phyloP scores from a whole-genome alignment of 2,888 invertebrate species.

The Drosophila falleni region DNA sequence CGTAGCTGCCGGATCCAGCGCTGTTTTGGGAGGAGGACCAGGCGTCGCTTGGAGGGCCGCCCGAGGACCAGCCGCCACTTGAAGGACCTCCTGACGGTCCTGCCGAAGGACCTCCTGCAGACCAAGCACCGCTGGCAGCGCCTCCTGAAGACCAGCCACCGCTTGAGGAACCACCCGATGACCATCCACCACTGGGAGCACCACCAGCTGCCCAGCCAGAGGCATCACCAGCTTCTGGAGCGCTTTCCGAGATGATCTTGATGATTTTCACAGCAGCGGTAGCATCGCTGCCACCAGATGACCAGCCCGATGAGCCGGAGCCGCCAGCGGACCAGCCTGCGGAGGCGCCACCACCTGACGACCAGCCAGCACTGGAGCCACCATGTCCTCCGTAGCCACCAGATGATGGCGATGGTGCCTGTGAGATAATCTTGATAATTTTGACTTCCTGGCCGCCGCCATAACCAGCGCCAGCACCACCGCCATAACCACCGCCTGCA shows the following conservation, averaged over 20 bases:
- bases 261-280: conserved; percentile 58
- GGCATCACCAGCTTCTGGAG: conserved; percentile 30
- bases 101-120: conserved; percentile 26
- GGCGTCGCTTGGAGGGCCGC: conserved; percentile 39
- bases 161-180: conserved; percentile 28
- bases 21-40: conserved; percentile 55
- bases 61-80: conserved; percentile 47
- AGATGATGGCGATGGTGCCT: not conserved
- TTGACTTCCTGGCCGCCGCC: conserved; percentile 29
- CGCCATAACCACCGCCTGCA: conserved; percentile 16
- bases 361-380: conserved; percentile 45
- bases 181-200: conserved; percentile 54
- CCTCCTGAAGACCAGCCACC: conserved; percentile 46
- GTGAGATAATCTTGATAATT: conserved; percentile 53
- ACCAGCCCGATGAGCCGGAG: conserved; percentile 56
- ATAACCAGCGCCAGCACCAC: conserved; percentile 38
- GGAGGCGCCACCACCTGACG: conserved; percentile 33
- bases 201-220: conserved; percentile 49
- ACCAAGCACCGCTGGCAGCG: conserved; percentile 53
- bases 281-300: conserved; percentile 51
- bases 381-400: conserved; percentile 54
- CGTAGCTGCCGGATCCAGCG: not conserved
- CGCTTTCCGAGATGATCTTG: conserved; percentile 58
- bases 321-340: conserved; percentile 51
- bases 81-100: conserved; percentile 28